phyloP scores from a whole-genome alignment of 2,888 invertebrate species.

The Liodrosophila aerea region DNA sequence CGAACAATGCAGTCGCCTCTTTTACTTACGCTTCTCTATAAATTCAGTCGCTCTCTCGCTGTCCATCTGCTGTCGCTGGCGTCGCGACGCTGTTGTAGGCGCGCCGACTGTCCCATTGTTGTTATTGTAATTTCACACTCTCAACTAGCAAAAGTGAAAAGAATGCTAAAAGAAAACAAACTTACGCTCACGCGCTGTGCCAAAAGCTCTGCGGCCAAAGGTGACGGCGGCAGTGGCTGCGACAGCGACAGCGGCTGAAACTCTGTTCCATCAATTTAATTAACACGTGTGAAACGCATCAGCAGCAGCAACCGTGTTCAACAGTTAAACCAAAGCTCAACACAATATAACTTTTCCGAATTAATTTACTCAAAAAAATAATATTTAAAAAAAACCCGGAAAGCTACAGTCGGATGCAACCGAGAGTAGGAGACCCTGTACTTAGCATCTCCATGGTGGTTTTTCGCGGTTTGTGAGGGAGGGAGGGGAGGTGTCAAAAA shows the following conservation, averaged over 20 bases:
- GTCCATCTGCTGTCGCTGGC: slow-evolving; percentile 21
- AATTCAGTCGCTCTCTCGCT: slow-evolving; percentile 9
- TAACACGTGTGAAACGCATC: slow-evolving; percentile 60
- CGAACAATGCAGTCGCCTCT: slow-evolving; percentile 64
- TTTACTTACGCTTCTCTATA: slow-evolving; percentile 10
- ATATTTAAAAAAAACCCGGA: too few species aligned
- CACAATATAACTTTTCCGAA: too few species aligned
- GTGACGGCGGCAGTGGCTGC: slow-evolving; percentile 7
- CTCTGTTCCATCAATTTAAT: slow-evolving; percentile 52
- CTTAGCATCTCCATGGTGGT: too few species aligned
- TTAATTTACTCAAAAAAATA: too few species aligned
- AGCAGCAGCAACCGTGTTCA: slow-evolving; percentile 43
- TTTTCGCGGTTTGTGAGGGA: too few species aligned
- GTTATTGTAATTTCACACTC: slow-evolving; percentile 67
- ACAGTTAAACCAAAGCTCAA: slow-evolving; percentile 29
- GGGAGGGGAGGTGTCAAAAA: too few species aligned
- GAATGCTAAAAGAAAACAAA: slow-evolving; percentile 39
- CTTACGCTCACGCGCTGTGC: slow-evolving; percentile 56
- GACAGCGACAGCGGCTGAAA: slow-evolving; percentile 12
- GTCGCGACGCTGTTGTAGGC: slow-evolving; percentile 35
- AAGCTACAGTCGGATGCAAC: too few species aligned
- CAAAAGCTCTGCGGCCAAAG: slow-evolving; percentile 4
- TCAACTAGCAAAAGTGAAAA: slow-evolving; percentile 60
- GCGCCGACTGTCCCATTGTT: slow-evolving; percentile 62
- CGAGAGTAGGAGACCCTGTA: too few species aligned